phyloP scores from a whole-genome alignment of 2,888 invertebrate species.

The Epistrophe eligans region DNA sequence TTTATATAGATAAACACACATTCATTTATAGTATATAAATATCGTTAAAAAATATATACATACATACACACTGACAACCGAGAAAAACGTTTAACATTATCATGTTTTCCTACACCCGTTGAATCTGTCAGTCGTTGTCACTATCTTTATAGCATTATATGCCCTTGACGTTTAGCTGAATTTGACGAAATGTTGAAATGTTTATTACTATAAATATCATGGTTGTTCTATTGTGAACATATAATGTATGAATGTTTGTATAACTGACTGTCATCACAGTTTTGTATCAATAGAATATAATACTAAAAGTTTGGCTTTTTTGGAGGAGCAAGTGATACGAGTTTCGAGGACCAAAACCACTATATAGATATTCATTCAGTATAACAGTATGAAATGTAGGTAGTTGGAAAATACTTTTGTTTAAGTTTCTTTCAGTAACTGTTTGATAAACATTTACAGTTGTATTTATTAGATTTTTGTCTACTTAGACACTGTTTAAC shows the following conservation, averaged over 20 bases:
- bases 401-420: not conserved
- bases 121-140: slow-evolving; percentile 22
- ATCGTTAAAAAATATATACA: not conserved
- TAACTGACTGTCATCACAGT: not conserved
- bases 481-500: no score
- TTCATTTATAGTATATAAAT: not conserved
- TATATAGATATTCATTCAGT: no score
- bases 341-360: not conserved
- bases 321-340: no score
- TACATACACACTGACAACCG: not conserved
- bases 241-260: not conserved
- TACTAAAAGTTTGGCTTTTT: not conserved
- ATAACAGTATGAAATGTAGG: no score
- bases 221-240: not conserved
- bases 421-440: no score
- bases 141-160: not conserved
- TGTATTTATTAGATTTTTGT: no score
- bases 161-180: slow-evolving; percentile 13
- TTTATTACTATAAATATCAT: slow-evolving; percentile 13
- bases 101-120: not conserved
- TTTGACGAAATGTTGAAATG: slow-evolving; percentile 32
- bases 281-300: not conserved
- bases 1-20: no score
- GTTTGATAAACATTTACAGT: no score
- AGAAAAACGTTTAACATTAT: slow-evolving; percentile 1